Conservation (phyloP, 2,888 invertebrate genomes). For the Tenthredo amoena region DNA sequence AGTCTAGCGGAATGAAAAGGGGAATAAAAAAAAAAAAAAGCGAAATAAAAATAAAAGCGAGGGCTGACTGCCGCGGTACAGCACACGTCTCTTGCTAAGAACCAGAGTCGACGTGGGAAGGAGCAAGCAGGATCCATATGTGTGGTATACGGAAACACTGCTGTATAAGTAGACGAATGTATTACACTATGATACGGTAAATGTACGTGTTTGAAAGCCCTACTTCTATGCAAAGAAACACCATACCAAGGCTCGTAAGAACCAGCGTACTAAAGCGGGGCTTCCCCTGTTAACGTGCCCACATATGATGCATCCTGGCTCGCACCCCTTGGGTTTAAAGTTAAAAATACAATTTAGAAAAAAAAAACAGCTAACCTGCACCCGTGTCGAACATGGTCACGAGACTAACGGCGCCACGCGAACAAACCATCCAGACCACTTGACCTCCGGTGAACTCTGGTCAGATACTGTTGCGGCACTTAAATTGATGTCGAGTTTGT, state of each 20-base stretch:
- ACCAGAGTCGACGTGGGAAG: neutral
- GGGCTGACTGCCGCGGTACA: neutral
- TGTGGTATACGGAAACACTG: neutral
- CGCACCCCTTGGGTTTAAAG: slow-evolving; percentile 18
- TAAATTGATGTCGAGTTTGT: neutral
- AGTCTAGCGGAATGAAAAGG: slow-evolving; percentile 4
- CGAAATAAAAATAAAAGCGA: neutral
- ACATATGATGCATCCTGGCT: slow-evolving; percentile 9
- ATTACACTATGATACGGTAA: neutral
- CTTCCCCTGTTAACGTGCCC: neutral
- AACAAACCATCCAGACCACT: slow-evolving; percentile 36
- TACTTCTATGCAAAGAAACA: neutral
- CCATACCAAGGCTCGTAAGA: neutral
- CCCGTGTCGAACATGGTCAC: slow-evolving; percentile 31
- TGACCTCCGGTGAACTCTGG: slow-evolving; percentile 42
- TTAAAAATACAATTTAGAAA: slow-evolving; percentile 40
- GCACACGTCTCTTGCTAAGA: neutral
- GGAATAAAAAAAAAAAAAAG: neutral
- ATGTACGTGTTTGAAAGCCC: neutral
- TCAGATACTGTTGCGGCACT: slow-evolving; percentile 27
- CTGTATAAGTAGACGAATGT: neutral
- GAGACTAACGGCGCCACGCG: slow-evolving; percentile 24
- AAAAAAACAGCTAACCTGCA: slow-evolving; percentile 5
- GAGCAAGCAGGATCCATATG: neutral
- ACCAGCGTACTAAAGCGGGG: neutral